A percentile compares a stretch with the other conserved stretches of the same genome.
Conservation (phyloP, 1,140 invertebrate species). For the Campoletis sonorensis region DNA sequence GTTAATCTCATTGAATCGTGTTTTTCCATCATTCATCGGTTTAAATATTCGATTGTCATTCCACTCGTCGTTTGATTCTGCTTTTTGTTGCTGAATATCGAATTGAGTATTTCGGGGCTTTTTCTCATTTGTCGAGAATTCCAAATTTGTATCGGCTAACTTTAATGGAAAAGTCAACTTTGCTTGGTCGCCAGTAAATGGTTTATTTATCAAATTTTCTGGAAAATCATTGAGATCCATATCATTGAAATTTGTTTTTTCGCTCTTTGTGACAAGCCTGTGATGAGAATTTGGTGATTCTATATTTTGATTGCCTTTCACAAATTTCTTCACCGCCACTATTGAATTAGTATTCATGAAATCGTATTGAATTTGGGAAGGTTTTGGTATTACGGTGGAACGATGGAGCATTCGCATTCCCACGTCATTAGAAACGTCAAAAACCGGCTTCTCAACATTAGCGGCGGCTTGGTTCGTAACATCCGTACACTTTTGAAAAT, state of each 20-base stretch:
- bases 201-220: too few species aligned
- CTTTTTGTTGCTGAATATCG: too few species aligned
- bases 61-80: background rate
- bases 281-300: background rate
- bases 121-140: too few species aligned
- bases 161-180: too few species aligned
- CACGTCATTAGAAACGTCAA: constrained; percentile 4
- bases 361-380: background rate
- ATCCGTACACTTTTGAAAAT: background rate
- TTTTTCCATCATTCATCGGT: constrained; percentile 28
- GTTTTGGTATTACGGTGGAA: background rate
- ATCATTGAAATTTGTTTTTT: too few species aligned
- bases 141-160: too few species aligned
- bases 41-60: constrained; percentile 6
- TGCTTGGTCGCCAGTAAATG: too few species aligned
- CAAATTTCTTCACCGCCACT: background rate
- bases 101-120: too few species aligned
- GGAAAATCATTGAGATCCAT: too few species aligned
- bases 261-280: too few species aligned
- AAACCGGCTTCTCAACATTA: background rate
- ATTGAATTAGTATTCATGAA: background rate
- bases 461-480: background rate
- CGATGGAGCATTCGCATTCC: constrained; percentile 36
- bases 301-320: background rate
- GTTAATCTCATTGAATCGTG: constrained; percentile 80